A percentile compares a stretch with the other conserved stretches of the same genome.
phyloP scores from a whole-genome alignment of 2,113 vertebrate species.

The Orcinus orca region DNA sequence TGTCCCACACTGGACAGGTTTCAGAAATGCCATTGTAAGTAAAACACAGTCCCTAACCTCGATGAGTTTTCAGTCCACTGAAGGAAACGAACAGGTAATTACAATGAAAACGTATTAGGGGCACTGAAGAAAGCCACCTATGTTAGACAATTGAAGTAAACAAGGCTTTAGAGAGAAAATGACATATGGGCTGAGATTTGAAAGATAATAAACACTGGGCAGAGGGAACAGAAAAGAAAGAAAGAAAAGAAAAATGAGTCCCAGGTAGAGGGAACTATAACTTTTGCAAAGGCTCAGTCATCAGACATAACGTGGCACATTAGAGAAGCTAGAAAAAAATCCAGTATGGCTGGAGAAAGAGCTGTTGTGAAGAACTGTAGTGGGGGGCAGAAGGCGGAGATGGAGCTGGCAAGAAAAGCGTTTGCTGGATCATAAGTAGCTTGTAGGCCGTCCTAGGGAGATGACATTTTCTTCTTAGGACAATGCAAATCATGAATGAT shows the following conservation, averaged over 20 bases:
- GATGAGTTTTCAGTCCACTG: neutral
- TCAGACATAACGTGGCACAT: neutral
- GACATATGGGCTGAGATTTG: neutral
- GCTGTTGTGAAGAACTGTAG: neutral
- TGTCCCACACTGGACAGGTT: neutral
- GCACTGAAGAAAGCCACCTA: neutral
- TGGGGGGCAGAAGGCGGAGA: neutral
- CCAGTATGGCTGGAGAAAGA: neutral
- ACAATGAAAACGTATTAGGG: neutral
- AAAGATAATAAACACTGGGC: neutral
- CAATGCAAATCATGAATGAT: neutral
- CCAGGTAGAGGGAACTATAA: neutral
- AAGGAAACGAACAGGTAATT: neutral
- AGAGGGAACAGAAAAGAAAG: neutral
- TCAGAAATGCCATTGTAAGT: neutral
- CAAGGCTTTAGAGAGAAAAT: neutral
- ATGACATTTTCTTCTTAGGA: neutral
- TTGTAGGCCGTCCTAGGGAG: neutral
- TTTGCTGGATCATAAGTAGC: neutral
- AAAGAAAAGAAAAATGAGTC: neutral
- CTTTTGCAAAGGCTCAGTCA: neutral
- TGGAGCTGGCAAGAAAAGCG: neutral
- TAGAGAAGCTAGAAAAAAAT: neutral
- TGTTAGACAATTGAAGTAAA: neutral
- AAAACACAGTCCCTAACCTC: neutral